These are phyloP conservation scores for Augochlora pura DNA, from an alignment of 1,140 invertebrate genomes.

Conservation along the genomic window DNA sequence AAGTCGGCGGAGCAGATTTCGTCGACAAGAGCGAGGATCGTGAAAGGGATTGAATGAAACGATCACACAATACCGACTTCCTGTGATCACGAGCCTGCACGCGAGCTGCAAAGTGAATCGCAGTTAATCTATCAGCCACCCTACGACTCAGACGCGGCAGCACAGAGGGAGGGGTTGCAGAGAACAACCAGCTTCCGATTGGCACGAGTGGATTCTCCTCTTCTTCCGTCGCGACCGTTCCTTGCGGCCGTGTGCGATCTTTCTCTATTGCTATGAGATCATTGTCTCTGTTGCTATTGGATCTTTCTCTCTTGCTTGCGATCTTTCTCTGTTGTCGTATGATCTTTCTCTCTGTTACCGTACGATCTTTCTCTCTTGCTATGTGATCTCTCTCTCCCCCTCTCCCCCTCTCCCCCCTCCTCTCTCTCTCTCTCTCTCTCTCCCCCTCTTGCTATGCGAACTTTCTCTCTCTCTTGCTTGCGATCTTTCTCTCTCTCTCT, in stretches of 20 bases:
- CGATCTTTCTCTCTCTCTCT: too few species aligned
- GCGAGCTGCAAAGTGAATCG: conserved; percentile 63
- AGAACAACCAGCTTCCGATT: conserved; percentile 74
- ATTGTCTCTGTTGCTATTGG: too few species aligned
- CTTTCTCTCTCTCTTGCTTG: too few species aligned
- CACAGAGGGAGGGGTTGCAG: conserved; percentile 36
- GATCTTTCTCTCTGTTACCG: too few species aligned
- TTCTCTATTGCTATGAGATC: conserved; percentile 7
- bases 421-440: too few species aligned
- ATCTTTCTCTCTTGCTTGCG: too few species aligned
- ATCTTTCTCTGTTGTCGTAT: too few species aligned
- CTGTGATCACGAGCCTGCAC: conserved; percentile 47
- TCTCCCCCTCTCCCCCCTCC: too few species aligned
- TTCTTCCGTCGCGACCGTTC: conserved; percentile 11
- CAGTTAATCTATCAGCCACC: conserved; percentile 66
- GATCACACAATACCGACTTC: conserved; percentile 62
- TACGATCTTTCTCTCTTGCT: too few species aligned
- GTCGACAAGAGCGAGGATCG: conserved; percentile 39
- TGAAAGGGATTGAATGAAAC: conserved; percentile 62
- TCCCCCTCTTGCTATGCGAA: too few species aligned
- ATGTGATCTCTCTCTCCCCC: too few species aligned
- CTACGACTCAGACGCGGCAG: conserved; percentile 29
- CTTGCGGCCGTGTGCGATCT: not conserved
- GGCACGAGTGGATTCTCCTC: conserved; percentile 62
- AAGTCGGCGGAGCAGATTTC: not conserved